Evolutionary conservation across 64 coral and sea anemone species (phyloP).

Genomic region (Stichodactyla mertensii): DNA sequence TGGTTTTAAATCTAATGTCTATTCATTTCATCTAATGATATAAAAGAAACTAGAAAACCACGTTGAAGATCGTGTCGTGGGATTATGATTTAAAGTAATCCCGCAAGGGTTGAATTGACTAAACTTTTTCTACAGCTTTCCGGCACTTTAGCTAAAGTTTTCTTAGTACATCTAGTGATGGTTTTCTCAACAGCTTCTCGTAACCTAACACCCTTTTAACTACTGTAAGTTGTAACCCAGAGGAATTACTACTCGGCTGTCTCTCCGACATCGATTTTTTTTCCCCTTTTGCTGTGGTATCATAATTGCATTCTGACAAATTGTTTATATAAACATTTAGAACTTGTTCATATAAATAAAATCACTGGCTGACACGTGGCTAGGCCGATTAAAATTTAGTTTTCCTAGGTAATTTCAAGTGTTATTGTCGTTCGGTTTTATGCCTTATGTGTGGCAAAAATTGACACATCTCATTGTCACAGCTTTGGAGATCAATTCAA

Average conservation of each 20-base stretch:
- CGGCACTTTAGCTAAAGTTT: neutral
- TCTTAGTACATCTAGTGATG: too few species aligned
- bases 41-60: neutral
- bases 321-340: neutral
- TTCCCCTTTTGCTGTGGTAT: neutral
- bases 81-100: neutral
- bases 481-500: neutral
- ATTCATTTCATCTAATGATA: neutral
- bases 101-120: neutral
- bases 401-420: neutral
- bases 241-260: too few species aligned
- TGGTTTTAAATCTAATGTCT: neutral
- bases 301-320: neutral
- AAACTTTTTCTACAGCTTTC: neutral
- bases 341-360: neutral
- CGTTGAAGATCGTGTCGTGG: neutral
- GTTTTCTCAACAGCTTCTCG: neutral
- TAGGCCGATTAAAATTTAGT: neutral
- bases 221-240: neutral
- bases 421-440: neutral
- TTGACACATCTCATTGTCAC: neutral
- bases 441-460: neutral
- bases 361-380: neutral
- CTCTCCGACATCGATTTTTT: neutral
- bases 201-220: neutral